Percentiles rank a stretch among this genome's conserved stretches.
phyloP scores from a whole-genome alignment of 2,888 invertebrate species.

The Drosophila siamana region DNA sequence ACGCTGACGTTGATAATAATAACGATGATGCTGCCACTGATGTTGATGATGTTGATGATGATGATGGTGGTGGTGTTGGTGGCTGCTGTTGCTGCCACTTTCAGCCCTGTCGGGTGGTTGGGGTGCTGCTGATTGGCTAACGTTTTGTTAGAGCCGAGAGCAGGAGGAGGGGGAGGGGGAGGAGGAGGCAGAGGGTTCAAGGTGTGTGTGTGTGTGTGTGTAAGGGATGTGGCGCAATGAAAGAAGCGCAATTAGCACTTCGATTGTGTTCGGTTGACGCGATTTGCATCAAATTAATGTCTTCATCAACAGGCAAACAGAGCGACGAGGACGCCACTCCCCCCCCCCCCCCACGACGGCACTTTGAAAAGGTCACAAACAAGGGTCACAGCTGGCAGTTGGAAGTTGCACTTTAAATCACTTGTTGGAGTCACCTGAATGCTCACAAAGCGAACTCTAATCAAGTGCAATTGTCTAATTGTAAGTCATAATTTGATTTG shows the following conservation, averaged over 20 bases:
- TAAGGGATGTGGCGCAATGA: constrained; percentile 58
- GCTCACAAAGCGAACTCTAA: constrained; percentile 13
- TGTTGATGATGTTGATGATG: constrained; percentile 34
- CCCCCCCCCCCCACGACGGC: background rate
- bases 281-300: constrained; percentile 82
- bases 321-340: too few species aligned
- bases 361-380: constrained; percentile 6
- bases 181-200: constrained; percentile 5
- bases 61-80: constrained; percentile 38
- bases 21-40: constrained; percentile 40
- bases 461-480: constrained; percentile 22
- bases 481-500: constrained; percentile 1
- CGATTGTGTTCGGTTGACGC: constrained; percentile 81
- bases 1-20: constrained; percentile 30
- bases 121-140: constrained; percentile 62
- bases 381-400: constrained; percentile 6
- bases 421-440: constrained; percentile 18
- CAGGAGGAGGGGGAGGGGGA: constrained; percentile 29
- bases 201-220: too few species aligned
- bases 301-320: constrained; percentile 67
- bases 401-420: constrained; percentile 10
- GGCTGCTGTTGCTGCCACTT: constrained; percentile 41
- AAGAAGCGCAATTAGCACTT: constrained; percentile 83
- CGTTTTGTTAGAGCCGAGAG: constrained; percentile 59
- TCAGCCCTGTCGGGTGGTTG: constrained; percentile 1